A percentile compares a stretch with the other conserved stretches of the same genome.
Evolutionary conservation across 2,113 vertebrate species (phyloP).

Genomic region (Drymodes brunneopygia): DNA sequence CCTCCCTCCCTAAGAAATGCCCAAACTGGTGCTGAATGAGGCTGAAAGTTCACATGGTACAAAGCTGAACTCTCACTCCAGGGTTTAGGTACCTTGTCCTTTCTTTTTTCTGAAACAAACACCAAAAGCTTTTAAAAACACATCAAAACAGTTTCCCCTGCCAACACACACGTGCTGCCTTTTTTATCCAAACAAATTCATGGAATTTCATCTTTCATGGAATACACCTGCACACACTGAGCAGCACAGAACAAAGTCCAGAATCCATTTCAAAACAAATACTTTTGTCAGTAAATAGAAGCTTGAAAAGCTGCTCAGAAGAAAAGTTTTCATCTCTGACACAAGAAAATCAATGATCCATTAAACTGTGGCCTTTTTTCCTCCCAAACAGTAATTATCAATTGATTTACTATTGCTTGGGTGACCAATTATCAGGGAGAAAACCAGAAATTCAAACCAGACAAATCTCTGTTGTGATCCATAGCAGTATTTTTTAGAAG

Average conservation of each 20-base stretch:
- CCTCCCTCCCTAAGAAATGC: neutral
- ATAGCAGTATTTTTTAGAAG: neutral
- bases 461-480: neutral
- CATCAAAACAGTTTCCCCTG: neutral
- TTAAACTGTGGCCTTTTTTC: neutral
- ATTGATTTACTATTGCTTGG: neutral
- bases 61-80: neutral
- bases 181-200: neutral
- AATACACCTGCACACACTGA: neutral
- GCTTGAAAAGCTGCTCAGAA: neutral
- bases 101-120: neutral
- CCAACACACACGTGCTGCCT: neutral
- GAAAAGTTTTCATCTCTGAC: neutral
- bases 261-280: neutral
- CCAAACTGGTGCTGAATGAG: neutral
- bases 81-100: neutral
- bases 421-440: neutral
- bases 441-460: neutral
- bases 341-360: neutral
- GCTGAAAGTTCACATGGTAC: neutral
- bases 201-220: neutral
- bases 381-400: neutral
- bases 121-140: neutral
- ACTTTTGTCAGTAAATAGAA: neutral
- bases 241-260: neutral